Conservation (phyloP, 35 echinoderm and acorn worm species). For the Lytechinus pictus region DNA sequence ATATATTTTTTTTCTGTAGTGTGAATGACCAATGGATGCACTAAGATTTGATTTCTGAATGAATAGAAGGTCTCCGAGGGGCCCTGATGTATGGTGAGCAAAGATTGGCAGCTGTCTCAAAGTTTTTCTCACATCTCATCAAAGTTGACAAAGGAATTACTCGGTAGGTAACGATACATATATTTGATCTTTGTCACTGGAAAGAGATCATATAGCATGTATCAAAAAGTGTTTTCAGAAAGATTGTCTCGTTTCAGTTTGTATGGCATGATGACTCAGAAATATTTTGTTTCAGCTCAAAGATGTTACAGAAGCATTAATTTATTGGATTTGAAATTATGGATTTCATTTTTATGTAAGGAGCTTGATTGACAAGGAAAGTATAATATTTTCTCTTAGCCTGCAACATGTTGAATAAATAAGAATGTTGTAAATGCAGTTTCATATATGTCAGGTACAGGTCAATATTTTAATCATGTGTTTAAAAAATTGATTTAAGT, state of each 20-base stretch:
- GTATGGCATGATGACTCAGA: neutral
- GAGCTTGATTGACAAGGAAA: neutral
- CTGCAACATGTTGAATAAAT: neutral
- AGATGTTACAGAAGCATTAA: neutral
- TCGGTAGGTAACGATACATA: neutral
- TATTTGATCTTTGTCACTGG: neutral
- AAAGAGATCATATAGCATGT: neutral
- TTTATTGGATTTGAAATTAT: neutral
- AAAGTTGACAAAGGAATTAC: constrained; percentile 19
- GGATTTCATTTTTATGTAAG: neutral
- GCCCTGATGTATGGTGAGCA: neutral
- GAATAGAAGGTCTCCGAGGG: neutral
- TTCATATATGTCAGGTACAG: too few relatives aligned
- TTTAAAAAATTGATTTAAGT: too few relatives aligned
- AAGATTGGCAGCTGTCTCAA: constrained; percentile 1
- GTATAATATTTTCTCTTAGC: neutral
- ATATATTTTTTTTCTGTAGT: neutral
- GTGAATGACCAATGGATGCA: neutral
- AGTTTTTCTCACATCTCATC: neutral
- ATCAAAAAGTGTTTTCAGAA: neutral
- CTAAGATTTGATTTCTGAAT: neutral
- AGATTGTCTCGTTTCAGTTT: neutral
- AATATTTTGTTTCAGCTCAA: neutral
- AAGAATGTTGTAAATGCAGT: neutral
- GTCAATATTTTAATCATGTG: too few relatives aligned